These are phyloP conservation scores for Tethya wilhelma DNA, from an alignment of 37 sponge, comb jelly and placozoan species.

Conservation along the genomic window DNA sequence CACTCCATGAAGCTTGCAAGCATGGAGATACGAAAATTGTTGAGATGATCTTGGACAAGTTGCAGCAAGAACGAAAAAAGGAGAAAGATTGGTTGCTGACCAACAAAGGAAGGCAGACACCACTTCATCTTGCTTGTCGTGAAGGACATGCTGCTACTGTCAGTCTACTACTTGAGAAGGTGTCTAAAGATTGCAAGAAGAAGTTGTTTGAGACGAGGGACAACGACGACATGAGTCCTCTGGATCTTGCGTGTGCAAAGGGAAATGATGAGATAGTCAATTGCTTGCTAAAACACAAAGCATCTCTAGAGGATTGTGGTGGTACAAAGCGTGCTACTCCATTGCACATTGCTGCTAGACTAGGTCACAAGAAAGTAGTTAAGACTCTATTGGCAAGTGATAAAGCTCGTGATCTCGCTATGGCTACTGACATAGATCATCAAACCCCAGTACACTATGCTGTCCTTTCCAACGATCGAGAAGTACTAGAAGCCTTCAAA, in stretches of 20 bases:
- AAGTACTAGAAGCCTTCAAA: too few species aligned
- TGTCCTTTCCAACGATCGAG: conserved; percentile 63
- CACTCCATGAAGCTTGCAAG: conserved; percentile 85
- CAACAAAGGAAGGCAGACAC: conserved; percentile 1
- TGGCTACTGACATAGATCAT: conserved; percentile 38
- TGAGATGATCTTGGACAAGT: conserved; percentile 59
- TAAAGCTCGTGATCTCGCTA: conserved; percentile 3
- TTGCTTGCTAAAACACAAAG: conserved; percentile 33
- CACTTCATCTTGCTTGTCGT: conserved; percentile 74
- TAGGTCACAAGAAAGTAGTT: conserved; percentile 70
- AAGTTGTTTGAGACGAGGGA: conserved; percentile 42
- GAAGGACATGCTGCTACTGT: conserved; percentile 77
- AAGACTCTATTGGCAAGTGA: conserved; percentile 50
- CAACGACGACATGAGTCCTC: conserved; percentile 65
- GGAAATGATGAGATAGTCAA: conserved; percentile 76
- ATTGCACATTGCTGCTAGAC: conserved; percentile 86
- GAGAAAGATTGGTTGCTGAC: too few species aligned
- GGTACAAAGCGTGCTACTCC: conserved; percentile 58
- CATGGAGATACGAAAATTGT: conserved; percentile 66
- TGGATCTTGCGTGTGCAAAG: conserved; percentile 85
- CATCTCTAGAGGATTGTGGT: conserved; percentile 48
- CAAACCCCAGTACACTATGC: conserved; percentile 89
- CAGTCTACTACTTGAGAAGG: conserved; percentile 44
- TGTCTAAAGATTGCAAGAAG: neutral
- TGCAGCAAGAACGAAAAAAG: too few species aligned